phyloP scores from a whole-genome alignment of 2,888 invertebrate genomes.

The Lissonota sp. region DNA sequence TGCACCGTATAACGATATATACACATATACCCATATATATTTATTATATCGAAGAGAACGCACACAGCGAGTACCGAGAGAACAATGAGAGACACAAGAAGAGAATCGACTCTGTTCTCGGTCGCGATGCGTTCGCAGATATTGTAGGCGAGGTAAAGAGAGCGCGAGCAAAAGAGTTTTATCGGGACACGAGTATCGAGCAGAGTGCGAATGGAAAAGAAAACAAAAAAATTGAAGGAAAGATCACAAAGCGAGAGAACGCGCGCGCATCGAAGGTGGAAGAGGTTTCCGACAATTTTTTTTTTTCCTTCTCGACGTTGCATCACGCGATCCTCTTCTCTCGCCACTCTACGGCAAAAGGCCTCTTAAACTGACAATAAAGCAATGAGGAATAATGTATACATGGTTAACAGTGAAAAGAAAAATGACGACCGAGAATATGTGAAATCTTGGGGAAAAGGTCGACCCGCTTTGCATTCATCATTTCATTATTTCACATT shows the following conservation, averaged over 20 bases:
- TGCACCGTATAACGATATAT: background rate
- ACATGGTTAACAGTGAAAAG: constrained; percentile 1
- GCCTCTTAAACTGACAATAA: constrained; percentile 54
- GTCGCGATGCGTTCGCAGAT: constrained; percentile 59
- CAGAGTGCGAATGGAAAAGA: constrained; percentile 54
- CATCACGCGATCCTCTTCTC: constrained; percentile 50
- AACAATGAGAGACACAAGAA: constrained; percentile 55
- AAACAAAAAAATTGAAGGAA: constrained; percentile 11
- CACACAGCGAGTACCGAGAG: constrained; percentile 38
- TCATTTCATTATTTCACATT: background rate
- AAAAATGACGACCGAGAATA: background rate
- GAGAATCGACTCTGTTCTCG: constrained; percentile 22
- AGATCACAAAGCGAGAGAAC: constrained; percentile 47
- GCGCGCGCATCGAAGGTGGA: constrained; percentile 15
- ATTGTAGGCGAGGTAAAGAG: constrained; percentile 33
- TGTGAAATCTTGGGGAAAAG: constrained; percentile 33
- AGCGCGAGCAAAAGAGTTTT: constrained; percentile 57
- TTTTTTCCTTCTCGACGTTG: constrained; percentile 26
- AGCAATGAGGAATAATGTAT: constrained; percentile 52
- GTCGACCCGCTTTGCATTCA: constrained; percentile 37
- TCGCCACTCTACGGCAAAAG: constrained; percentile 12
- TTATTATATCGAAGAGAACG: constrained; percentile 19
- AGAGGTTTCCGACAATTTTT: constrained; percentile 51
- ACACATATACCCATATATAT: constrained; percentile 8
- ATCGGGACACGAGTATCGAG: constrained; percentile 61